Conservation (phyloP, 2,113 vertebrate species). For the Passer domesticus region DNA sequence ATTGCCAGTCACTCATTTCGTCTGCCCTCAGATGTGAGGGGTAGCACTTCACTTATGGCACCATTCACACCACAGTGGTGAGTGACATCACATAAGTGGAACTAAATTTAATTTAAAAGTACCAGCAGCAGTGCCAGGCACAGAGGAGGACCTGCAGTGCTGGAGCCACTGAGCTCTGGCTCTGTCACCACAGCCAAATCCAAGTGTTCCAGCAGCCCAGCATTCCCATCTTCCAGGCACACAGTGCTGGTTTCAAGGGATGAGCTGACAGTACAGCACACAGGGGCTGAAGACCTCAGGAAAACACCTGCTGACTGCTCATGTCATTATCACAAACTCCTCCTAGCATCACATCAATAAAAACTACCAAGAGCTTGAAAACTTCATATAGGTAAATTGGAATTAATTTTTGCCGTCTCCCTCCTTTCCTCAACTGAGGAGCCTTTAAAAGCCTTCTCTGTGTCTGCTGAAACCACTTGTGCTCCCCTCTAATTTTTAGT, state of each 20-base stretch:
- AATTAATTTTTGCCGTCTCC: neutral
- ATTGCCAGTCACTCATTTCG: too few species aligned
- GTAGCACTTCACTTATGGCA: too few species aligned
- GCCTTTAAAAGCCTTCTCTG: neutral
- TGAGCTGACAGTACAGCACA: neutral
- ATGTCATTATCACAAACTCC: neutral
- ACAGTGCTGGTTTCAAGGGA: too few species aligned
- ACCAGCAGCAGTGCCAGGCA: too few species aligned
- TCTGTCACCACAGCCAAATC: too few species aligned
- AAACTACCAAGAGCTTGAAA: neutral
- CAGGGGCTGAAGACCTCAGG: neutral
- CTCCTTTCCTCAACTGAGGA: neutral
- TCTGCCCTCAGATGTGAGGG: too few species aligned
- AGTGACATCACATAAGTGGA: too few species aligned
- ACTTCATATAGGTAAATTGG: neutral
- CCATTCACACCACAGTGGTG: too few species aligned
- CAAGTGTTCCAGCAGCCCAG: fast-evolving
- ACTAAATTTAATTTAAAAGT: too few species aligned
- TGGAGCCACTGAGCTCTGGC: too few species aligned
- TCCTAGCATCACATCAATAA: neutral
- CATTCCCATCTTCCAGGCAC: neutral
- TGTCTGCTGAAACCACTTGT: neutral
- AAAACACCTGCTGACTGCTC: neutral
- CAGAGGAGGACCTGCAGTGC: too few species aligned
- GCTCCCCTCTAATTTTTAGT: neutral